Base-by-base conservation (phyloP, 2,797 vertebrate species). In the Hyperoplus immaculatus region DNA sequence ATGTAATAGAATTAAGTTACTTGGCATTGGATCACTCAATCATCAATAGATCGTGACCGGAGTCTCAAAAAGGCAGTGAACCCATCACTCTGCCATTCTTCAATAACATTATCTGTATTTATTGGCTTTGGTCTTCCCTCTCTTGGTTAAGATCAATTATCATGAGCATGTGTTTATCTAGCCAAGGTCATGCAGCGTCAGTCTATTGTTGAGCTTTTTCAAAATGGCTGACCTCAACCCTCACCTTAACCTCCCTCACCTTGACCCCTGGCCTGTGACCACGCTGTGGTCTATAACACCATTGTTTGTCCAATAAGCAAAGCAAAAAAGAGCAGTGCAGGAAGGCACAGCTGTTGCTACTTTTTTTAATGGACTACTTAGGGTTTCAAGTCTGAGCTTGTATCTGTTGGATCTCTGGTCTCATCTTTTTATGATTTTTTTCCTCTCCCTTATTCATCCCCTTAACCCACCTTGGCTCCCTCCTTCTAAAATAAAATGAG, bases 131-230 rank as follows among this genome's bases (percentile, higher is more conserved):
- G 57, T 49, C 58, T 73, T 29, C 29, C 53, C 75, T 69, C 8
- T 76, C 54, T 73, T 71, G 71, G 81, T 77, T 85, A 59, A 78
- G 90, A 88, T 91, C 86, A 89, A 87, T 90, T 78, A 62, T 1
- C 63, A 82, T 47, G 81, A 86, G 72, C 86, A 81, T 90, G 87
- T 89, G 89, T 94, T 92, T 86, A 85, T 85, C 72, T 75, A 62
- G 78, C 78, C 85, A 88, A 86, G 88, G 89, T 93, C 85, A 80
- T 64, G 75, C 60, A 60, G 72, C 70, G 79, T 76, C 74, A 45
- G 69, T 65, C 89, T 82, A 84, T 94, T 93, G 90, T 93, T 81
- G 63, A 10, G 79, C 43, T 73, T 69, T 29, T 83, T 60, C 21
- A 73, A 66, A 87, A 86, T 80, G 80, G 47, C 72, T 88, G 89